These are phyloP conservation scores for Fragum whitleyi DNA, from an alignment of 2,888 invertebrate species.

Conservation along the genomic window DNA sequence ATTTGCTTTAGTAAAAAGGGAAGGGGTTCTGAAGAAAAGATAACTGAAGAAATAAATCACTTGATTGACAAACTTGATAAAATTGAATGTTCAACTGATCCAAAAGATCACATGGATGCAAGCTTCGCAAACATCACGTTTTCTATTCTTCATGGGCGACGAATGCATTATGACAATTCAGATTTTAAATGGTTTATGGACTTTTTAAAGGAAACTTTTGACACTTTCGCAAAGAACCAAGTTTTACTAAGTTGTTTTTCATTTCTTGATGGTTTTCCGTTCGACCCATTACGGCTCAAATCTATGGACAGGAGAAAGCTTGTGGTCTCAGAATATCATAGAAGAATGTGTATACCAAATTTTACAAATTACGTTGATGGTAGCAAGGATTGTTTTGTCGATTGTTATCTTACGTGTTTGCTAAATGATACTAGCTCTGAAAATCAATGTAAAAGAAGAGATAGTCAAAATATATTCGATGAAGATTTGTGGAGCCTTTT, in stretches of 20 bases:
- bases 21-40: constrained; percentile 32
- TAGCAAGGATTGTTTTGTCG: not conserved
- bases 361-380: not conserved
- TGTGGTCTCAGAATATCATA: not conserved
- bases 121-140: constrained; percentile 69
- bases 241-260: constrained; percentile 39
- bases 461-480: constrained; percentile 31
- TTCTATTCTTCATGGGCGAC: constrained; percentile 49
- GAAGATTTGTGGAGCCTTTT: constrained; percentile 56
- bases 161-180: constrained; percentile 45
- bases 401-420: not conserved
- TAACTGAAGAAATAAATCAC: constrained; percentile 46
- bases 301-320: not conserved
- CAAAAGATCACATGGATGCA: constrained; percentile 32
- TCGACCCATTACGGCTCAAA: constrained; percentile 38
- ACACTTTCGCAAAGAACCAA: constrained; percentile 1
- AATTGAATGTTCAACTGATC: constrained; percentile 41
- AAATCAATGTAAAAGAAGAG: not conserved
- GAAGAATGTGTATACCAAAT: not conserved
- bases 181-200: constrained; percentile 47
- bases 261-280: constrained; percentile 41
- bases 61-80: constrained; percentile 35
- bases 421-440: not conserved
- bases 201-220: constrained; percentile 17
- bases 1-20: constrained; percentile 43